Base-by-base conservation (phyloP, 92 coral and sea anemone species). In the Siderastrea radians region DNA sequence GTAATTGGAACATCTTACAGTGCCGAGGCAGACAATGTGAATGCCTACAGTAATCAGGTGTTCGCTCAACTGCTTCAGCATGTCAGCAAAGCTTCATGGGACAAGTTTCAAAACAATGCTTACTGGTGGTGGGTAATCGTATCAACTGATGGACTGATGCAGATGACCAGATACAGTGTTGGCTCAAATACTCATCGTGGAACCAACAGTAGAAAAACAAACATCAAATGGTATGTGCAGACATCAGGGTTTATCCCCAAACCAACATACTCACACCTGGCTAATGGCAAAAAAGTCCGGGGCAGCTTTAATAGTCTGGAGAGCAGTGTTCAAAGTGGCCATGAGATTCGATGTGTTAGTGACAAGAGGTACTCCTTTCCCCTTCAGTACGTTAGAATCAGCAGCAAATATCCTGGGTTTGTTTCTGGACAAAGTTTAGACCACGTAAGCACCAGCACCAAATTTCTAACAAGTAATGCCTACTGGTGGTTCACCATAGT, bases 401-500 rank as follows among this genome's bases (percentile, higher is more conserved):
- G 72, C 45, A 51, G 50, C 59, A 13, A 62, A 13, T 47, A 58
- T 67, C 19, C 48, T 43, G 15, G 6, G 3, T 43, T 72, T 14
- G 94, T 91, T 6, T 68, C 94, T 10, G 94, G 94, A 1, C 91
- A 94, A 82, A 87, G 60, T 50, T 58, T 94, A 11, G 95, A 94
- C 50, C 96, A 93, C 77, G 77, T 93, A 69, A 93, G 96, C 81
- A 76, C 69, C 65, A 7, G 62, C 7, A 58, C 47, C 55, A 76
- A 26, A 8, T 94, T 93, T 84, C 94, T 78, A 65, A 19, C 16
- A 5, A 44, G 51, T 51, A 90, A 90, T 47, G 90, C 95, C 8
- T 84, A 90, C 47, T 90, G 96, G 96, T 93, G 96, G 96, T 94
- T 93, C 77, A 87, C 86, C 17, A 82, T 90, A 17, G 87, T 92